Evolutionary conservation across 2,113 vertebrate genomes (phyloP).

Genomic region (Zapornia atra): DNA sequence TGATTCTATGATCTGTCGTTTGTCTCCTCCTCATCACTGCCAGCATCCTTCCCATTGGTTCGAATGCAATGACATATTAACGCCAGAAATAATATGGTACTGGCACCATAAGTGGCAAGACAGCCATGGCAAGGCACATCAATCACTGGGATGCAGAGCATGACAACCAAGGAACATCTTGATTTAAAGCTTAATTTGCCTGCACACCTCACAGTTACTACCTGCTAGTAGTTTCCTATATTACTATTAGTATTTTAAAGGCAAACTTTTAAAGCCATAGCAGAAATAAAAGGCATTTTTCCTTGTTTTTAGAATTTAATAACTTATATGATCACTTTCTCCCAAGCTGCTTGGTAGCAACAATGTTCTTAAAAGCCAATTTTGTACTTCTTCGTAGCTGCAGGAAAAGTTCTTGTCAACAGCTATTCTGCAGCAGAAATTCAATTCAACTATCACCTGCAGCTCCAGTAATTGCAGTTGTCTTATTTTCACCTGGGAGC

Average conservation of each 20-base stretch:
- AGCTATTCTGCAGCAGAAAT: neutral
- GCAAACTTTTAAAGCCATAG: neutral
- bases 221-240: neutral
- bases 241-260: neutral
- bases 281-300: neutral
- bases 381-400: neutral
- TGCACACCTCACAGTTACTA: neutral
- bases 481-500: neutral
- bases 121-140: neutral
- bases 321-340: neutral
- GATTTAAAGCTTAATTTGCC: neutral
- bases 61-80: accelerated
- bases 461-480: neutral
- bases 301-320: neutral
- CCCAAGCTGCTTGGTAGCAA: neutral
- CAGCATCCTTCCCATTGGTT: neutral
- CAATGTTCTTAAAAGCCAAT: neutral
- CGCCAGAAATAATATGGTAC: neutral
- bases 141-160: neutral
- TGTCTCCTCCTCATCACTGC: neutral
- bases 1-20: neutral
- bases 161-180: neutral
- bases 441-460: neutral
- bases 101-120: accelerated
- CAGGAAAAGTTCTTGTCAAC: neutral